Evolutionary conservation across 2,113 vertebrate genomes (phyloP), one percentile per base, ranked within the genome.

Genomic region (Raja brachyura): DNA sequence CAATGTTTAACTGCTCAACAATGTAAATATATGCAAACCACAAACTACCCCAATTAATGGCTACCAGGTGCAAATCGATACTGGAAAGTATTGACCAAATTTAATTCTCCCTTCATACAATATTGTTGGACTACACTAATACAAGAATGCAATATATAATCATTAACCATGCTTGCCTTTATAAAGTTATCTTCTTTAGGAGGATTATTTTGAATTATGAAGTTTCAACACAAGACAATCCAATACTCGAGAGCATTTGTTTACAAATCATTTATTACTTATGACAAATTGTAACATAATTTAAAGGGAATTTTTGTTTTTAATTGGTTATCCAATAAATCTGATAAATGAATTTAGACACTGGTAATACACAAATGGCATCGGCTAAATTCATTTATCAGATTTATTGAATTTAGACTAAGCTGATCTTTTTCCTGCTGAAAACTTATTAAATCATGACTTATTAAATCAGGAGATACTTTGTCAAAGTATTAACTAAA

Each of bases 1-100:
- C 54, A 85, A 85, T 85, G 54, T 56, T 39, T 56, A 83, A 83
- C 79, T 83, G 13, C 22, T 85, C 81, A 85, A 85, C 48, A 28
- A 83, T 48, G 81, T 28, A 56, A 85, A 85, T 61, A 85, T 59
- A 25, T 22, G 54, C 28, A 85, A 85, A 56, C 81, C 54, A 85
- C 56, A 59, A 85, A 59, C 54, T 85, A 85, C 22, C 54, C 81
- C 48, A 59, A 85, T 28, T 85, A 59, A 85, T 61, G 81, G 81
- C 81, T 85, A 85, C 81, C 54, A 85, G 81, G 22, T 85, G 81
- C 81, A 85, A 59, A 28, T 59, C 20, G 59, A 59, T 11, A 59
- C 25, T 56, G 54, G 59, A 59, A 28, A 59, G 3, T 11, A 59
- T 61, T 85, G 10, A 25, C 22, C 59, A 66, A 16, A 66, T 63